Percentiles rank a stretch among this genome's conserved stretches.
Conservation (phyloP, 2,113 vertebrate genomes). For the Lontra canadensis region DNA sequence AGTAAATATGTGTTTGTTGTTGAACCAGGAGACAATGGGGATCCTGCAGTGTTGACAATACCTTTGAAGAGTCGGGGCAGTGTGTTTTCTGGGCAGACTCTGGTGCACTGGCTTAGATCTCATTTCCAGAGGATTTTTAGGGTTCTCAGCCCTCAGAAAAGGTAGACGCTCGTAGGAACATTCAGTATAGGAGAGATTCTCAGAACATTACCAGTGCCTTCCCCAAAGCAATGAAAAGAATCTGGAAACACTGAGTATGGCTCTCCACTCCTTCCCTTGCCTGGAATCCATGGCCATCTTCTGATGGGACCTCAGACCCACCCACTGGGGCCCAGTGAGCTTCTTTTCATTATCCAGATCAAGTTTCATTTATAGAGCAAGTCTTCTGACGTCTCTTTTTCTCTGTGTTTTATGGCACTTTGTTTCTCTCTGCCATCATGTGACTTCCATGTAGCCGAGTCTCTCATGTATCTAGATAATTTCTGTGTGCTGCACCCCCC, state of each 20-base stretch:
- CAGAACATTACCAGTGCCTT: background rate
- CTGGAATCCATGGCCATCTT: background rate
- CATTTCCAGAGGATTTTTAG: background rate
- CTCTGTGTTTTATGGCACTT: too few species aligned
- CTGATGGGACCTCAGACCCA: background rate
- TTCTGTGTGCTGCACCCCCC: rapidly evolving
- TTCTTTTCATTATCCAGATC: background rate
- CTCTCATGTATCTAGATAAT: background rate
- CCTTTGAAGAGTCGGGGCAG: background rate
- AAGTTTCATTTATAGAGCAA: background rate
- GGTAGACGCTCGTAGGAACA: background rate
- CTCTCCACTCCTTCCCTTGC: background rate
- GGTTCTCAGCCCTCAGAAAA: background rate
- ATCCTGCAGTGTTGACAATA: background rate
- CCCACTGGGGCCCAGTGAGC: rapidly evolving
- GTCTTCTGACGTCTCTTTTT: background rate
- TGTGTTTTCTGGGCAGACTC: background rate
- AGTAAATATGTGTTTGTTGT: background rate
- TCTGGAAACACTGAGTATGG: background rate
- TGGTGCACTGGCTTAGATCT: background rate
- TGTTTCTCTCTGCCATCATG: background rate
- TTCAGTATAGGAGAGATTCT: background rate
- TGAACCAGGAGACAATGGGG: background rate
- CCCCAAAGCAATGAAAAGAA: background rate
- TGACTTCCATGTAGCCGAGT: background rate